Base-by-base conservation (phyloP, 2,113 vertebrate genomes). In the Chiloscyllium plagiosum region DNA sequence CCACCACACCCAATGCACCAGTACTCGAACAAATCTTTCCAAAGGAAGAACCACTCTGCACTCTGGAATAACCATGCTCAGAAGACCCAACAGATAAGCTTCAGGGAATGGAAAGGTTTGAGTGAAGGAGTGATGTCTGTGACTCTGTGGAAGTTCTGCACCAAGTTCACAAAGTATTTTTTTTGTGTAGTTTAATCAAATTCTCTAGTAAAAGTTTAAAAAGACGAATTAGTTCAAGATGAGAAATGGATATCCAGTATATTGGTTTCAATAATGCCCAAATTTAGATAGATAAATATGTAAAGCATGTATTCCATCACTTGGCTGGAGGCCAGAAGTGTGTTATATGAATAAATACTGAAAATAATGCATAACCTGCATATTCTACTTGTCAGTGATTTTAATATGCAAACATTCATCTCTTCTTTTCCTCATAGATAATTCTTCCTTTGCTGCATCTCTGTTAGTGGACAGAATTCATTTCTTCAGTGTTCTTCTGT, bases 271-370 rank as follows among this genome's bases (percentile, higher is more conserved):
- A 89, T 61, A 52, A 42, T 29, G n/a, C 4, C 33, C 29, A 92
- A 19, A 92, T 65, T 92, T 92, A 92, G 89, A 65, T 92, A 33
- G 26, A 92, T 92, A 33, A n/a, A 90, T 90, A 90, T 61, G 29
- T 65, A 92, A 92, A 65, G 29, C 26, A 92, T 29, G 33, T 92
- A 65, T n/a, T 92, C n/a, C 65, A 65, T 92, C 89, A 7, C 15
- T n/a, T 19, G 4, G 29, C 33, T 92, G 89, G 13, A 92, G 17
- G 29, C 56, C 89, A 65, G 52, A 33, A 89, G 56, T 92, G 1
- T n/a, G 29, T 80, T 37, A 80, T 19, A 19, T 80, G 56, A 33
- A 33, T n/a, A 56, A 33, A 15, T 92, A n/a, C 33, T n/a, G 61
- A 92, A 65, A 33, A 29, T 33, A 92, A 61, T 89, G 24, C 2